Base-by-base conservation (phyloP, 2,797 vertebrate species). In the Benthosema pterotum region DNA sequence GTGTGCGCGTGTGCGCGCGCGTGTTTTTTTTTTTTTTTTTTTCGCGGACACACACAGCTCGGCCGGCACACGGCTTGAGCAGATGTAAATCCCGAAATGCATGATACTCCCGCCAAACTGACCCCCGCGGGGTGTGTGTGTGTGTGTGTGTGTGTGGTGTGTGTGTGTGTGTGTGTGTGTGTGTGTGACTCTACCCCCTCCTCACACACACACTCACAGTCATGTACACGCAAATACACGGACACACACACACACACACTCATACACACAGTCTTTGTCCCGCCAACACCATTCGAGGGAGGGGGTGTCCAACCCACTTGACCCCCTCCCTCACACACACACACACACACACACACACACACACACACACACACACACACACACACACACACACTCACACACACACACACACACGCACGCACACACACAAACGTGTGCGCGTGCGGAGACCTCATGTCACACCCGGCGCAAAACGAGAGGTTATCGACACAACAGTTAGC, bases 21-120 rank as follows among this genome's bases (percentile, higher is more conserved):
- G 48, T 42, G 69, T 43, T 53, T 75, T 52, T 60, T 22, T 55
- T 53, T 46, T 60, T 42, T 60, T 60, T 22, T 55, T 53, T 46
- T 60, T 42, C 58, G 60, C 86, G 83, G 76, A 79, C 88, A 87
- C n/a, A n/a, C n/a, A n/a, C n/a, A n/a, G n/a, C n/a, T n/a, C n/a
- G 67, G 58, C 72, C 74, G 69, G 67, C 69, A 71, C 75, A 87
- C 89, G 77, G 88, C 72, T n/a, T 86, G 89, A 94, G 92, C 93
- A 94, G 93, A 95, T 95, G 93, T 91, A 93, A 91, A 93, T 91
- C 90, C 90, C 90, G 91, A 90, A 90, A 87, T 86, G 89, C 82
- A 80, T 68, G 78, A 83, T 87, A 57, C 79, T 86, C 80, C 80
- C 77, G 77, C 82, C 82, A 84, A 84, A 59, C 79, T 89, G 67